A percentile compares a stretch with the other conserved stretches of the same genome.
Conservation (phyloP, 2,113 vertebrate genomes). For the Uria lomvia region DNA sequence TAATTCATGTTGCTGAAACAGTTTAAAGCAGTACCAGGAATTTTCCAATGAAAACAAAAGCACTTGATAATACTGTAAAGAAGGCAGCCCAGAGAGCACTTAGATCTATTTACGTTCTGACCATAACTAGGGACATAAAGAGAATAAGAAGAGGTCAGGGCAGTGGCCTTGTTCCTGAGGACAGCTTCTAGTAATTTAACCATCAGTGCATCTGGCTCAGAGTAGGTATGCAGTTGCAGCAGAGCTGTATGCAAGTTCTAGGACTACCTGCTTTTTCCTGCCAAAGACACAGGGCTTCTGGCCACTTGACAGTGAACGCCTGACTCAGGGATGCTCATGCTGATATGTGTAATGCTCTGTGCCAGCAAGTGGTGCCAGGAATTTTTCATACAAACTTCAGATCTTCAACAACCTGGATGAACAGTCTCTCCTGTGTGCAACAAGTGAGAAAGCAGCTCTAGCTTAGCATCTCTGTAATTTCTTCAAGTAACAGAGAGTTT, state of each 20-base stretch:
- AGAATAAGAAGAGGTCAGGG: neutral
- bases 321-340: fast-evolving
- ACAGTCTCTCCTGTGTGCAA: neutral
- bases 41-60: neutral
- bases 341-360: neutral
- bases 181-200: neutral
- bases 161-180: neutral
- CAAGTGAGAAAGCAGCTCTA: neutral
- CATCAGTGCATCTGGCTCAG: neutral
- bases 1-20: neutral
- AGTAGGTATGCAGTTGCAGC: neutral
- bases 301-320: neutral
- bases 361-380: neutral
- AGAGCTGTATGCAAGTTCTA: neutral
- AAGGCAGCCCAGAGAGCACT: neutral
- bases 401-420: neutral
- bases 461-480: neutral
- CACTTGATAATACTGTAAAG: neutral
- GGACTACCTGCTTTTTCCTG: neutral
- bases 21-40: neutral
- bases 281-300: neutral
- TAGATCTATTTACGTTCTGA: neutral
- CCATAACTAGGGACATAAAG: neutral
- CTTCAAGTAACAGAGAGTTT: neutral
- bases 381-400: neutral